Percentiles rank a stretch among this genome's conserved stretches.
phyloP scores from a whole-genome alignment of 1,140 invertebrate species.

The Philotrypesis tridentata region DNA sequence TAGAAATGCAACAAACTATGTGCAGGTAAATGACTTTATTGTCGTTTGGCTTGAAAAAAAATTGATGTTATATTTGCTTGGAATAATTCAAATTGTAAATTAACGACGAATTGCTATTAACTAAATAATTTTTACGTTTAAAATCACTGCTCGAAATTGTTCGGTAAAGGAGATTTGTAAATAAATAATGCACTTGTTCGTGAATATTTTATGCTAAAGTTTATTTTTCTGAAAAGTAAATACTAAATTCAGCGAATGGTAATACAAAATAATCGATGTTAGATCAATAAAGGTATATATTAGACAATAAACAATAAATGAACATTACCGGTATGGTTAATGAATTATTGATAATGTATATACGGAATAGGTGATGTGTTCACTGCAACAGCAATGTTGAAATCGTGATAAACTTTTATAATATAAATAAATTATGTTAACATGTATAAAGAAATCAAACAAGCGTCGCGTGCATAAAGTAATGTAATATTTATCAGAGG shows the following conservation, averaged over 20 bases:
- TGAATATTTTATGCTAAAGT: constrained; percentile 56
- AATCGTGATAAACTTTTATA: constrained; percentile 7
- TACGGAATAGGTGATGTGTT: constrained; percentile 7
- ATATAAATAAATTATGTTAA: constrained; percentile 23
- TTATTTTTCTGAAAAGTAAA: constrained; percentile 62
- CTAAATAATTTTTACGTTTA: no score
- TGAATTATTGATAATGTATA: background rate
- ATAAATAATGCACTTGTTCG: background rate
- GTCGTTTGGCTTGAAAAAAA: no score
- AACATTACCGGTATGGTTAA: constrained; percentile 12
- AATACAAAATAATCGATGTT: constrained; percentile 59
- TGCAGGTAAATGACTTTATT: no score
- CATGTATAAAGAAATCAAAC: constrained; percentile 9
- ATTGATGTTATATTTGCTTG: no score
- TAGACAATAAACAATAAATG: constrained; percentile 40
- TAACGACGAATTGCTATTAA: no score
- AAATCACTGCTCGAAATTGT: no score
- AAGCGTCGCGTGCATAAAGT: constrained; percentile 27
- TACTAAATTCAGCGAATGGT: constrained; percentile 54
- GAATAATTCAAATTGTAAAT: no score
- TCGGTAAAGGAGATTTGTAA: constrained; percentile 16
- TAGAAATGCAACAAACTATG: no score
- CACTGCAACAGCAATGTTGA: constrained; percentile 14
- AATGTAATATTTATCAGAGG: constrained; percentile 35
- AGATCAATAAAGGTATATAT: constrained; percentile 51